Evolutionary conservation across 2,113 vertebrate species (phyloP), one percentile per base, ranked within the genome.

Genomic region (Halcyon malimbica): DNA sequence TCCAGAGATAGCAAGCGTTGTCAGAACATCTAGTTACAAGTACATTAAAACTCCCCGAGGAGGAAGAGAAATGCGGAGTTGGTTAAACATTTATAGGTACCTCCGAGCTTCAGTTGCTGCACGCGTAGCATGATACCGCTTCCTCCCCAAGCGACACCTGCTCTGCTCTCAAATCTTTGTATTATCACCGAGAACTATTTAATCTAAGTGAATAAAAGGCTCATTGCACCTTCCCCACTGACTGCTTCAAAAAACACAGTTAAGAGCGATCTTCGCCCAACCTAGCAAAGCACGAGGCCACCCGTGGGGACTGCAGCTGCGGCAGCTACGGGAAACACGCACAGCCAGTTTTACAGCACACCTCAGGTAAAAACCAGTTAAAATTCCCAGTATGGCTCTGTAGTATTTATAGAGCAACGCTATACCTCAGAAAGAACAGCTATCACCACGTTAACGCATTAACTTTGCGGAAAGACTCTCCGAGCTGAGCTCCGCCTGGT

Each of bases 31-130:
- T 53, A 62, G 57, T 87, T 94, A 95, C 62, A 89, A 92, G 73
- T 46, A 28, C 89, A 82, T 92, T 95, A 92, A 84, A 95, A 93
- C 16, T 79, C 90, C 42, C 76, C 2, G 0, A 92, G 65, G 92
- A 89, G 41, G 31, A 69, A 89, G 60, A 18, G 93, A 53, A 96
- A 93, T 5, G 29, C 33, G 41, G 88, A 81, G 83, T 37, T 11
- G 6, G 92, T 95, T 94, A 96, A 96, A 96, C 80, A 93, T 94
- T 96, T 89, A 94, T 35, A 87, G 85, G 83, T 41, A 84, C 41
- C 62, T 54, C 42, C 1, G 6, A 62, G 73, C 62, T 88, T 93
- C 54, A 78, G 73, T 20, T 78, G 64, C 86, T 53, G 63, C 31
- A 29, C 25, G 24, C 56, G 48, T 3, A 88, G 53, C 73, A 74